Percentiles rank a stretch among this genome's conserved stretches.
phyloP scores from a whole-genome alignment of 2,888 invertebrate genomes.

The Seira sanloemensis region DNA sequence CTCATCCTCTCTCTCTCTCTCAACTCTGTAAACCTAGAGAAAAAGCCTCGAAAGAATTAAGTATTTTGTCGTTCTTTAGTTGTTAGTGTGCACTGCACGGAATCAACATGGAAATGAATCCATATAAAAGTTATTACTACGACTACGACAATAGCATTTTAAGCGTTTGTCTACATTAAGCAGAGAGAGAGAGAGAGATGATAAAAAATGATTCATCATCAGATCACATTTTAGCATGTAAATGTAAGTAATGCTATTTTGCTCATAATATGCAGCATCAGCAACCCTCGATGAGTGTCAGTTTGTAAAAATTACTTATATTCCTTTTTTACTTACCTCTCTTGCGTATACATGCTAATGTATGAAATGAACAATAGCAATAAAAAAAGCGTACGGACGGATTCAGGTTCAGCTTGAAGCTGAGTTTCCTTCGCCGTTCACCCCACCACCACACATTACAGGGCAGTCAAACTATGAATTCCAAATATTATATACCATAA shows the following conservation, averaged over 20 bases:
- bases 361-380: slow-evolving; percentile 2
- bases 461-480: not conserved
- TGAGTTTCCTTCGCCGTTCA: not conserved
- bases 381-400: not conserved
- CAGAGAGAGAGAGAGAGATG: no score
- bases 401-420: not conserved
- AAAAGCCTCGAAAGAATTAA: no score
- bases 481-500: slow-evolving; percentile 4
- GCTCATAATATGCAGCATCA: not conserved
- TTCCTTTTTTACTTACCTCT: not conserved
- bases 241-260: not conserved
- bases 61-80: no score
- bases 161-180: not conserved
- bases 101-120: not conserved
- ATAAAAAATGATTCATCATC: slow-evolving; percentile 4
- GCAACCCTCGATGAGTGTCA: no score
- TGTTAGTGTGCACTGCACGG: no score
- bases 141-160: not conserved
- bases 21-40: no score
- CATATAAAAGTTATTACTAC: not conserved
- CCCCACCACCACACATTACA: not conserved
- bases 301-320: no score
- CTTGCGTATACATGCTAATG: no score
- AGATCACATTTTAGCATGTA: not conserved
- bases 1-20: no score